Conservation (phyloP, 2,888 invertebrate species). For the Cerastis leucographa region DNA sequence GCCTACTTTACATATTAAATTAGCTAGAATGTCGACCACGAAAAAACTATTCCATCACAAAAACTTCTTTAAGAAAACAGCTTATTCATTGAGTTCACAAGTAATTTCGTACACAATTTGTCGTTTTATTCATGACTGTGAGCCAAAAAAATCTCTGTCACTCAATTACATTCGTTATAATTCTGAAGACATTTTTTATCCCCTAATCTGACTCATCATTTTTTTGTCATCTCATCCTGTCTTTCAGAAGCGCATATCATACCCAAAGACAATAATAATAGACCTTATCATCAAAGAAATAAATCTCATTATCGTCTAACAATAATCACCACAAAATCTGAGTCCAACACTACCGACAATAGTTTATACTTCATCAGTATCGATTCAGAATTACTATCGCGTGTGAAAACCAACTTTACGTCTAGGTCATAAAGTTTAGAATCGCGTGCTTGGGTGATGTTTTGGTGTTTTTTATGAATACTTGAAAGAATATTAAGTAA, state of each 20-base stretch:
- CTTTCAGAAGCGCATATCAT: constrained; percentile 9
- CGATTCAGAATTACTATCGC: constrained; percentile 46
- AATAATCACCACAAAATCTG: constrained; percentile 25
- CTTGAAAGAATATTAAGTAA: constrained; percentile 57
- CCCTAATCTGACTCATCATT: constrained; percentile 31
- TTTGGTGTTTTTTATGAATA: constrained; percentile 56
- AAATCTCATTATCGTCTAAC: constrained; percentile 45
- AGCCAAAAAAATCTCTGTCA: constrained; percentile 29
- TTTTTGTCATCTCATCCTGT: constrained; percentile 59
- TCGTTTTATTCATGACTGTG: not conserved
- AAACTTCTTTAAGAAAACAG: not conserved
- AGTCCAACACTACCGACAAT: constrained; percentile 44
- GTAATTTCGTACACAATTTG: constrained; percentile 12
- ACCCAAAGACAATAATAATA: not conserved
- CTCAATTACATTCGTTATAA: constrained; percentile 36
- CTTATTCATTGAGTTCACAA: not conserved
- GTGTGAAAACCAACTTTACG: constrained; percentile 54
- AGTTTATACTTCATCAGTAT: constrained; percentile 49
- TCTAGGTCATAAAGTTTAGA: constrained; percentile 44
- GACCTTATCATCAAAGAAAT: constrained; percentile 4
- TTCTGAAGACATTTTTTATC: constrained; percentile 36
- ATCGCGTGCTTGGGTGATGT: constrained; percentile 47
- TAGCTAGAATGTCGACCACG: not conserved
- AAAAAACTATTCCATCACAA: not conserved
- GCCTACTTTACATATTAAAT: too few relatives aligned